Conservation (phyloP, 2,888 invertebrate genomes). For the Fragum fragum region DNA sequence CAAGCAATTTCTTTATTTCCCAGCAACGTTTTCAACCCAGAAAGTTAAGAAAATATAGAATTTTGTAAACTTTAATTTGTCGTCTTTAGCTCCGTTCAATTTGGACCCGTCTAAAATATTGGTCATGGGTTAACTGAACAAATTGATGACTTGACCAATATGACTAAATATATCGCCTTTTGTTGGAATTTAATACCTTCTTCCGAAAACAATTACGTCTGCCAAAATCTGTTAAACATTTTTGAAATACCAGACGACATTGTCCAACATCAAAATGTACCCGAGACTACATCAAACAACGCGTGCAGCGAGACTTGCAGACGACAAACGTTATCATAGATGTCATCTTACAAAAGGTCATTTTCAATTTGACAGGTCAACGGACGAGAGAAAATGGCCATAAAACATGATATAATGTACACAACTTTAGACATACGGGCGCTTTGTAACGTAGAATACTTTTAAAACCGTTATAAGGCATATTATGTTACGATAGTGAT, state of each 20-base stretch:
- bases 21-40: too few relatives aligned
- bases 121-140: too few relatives aligned
- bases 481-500: too few relatives aligned
- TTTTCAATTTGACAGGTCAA: slow-evolving; percentile 42
- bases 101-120: too few relatives aligned
- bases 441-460: too few relatives aligned
- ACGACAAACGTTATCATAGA: slow-evolving; percentile 43
- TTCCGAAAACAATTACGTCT: neutral
- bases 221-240: neutral
- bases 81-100: too few relatives aligned
- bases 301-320: slow-evolving; percentile 27
- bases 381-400: slow-evolving; percentile 12
- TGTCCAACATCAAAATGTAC: slow-evolving; percentile 47
- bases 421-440: neutral
- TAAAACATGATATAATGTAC: slow-evolving; percentile 20
- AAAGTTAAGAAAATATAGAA: too few relatives aligned
- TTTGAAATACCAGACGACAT: slow-evolving; percentile 44
- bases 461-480: too few relatives aligned
- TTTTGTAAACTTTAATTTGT: too few relatives aligned
- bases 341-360: slow-evolving; percentile 45
- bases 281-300: slow-evolving; percentile 17
- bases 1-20: too few relatives aligned
- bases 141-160: neutral
- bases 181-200: neutral
- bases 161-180: neutral